Conservation (phyloP, 2,888 invertebrate species). For the Watsonalla binaria region DNA sequence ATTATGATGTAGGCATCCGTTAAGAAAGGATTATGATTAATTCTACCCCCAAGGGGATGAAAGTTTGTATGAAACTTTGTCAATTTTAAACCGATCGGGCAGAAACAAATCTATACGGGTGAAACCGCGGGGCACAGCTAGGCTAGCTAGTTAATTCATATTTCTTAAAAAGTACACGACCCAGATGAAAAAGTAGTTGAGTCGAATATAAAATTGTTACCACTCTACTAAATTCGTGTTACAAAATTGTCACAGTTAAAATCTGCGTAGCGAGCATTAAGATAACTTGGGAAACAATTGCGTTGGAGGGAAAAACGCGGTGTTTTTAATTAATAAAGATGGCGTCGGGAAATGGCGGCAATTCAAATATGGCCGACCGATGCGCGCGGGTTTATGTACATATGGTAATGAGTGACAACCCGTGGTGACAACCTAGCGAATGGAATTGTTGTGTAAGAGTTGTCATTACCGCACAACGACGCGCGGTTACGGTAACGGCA, state of each 20-base stretch:
- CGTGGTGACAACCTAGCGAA: constrained; percentile 58
- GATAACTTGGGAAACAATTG: constrained; percentile 50
- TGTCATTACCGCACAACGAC: constrained; percentile 56
- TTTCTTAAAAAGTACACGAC: too few relatives aligned
- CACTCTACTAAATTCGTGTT: constrained; percentile 10
- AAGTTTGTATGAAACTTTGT: too few relatives aligned
- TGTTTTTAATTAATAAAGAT: constrained; percentile 71
- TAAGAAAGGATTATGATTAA: too few relatives aligned
- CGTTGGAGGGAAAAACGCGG: constrained; percentile 32
- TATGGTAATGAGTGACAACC: constrained; percentile 72
- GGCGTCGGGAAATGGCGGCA: constrained; percentile 56
- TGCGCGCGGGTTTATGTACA: constrained; percentile 64
- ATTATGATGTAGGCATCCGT: too few relatives aligned
- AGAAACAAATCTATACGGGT: too few relatives aligned
- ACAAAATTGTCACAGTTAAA: constrained; percentile 22
- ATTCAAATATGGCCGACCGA: constrained; percentile 62
- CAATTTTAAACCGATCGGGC: too few relatives aligned
- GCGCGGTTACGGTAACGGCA: constrained; percentile 42
- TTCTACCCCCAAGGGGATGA: too few relatives aligned
- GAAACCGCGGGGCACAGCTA: too few relatives aligned
- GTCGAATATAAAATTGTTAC: too few relatives aligned
- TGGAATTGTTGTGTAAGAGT: constrained; percentile 75
- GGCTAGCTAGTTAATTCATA: too few relatives aligned
- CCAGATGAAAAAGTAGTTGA: too few relatives aligned
- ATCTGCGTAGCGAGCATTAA: constrained; percentile 34